Evolutionary conservation across 2,113 vertebrate genomes (phyloP).

Genomic region (Callopanchax toddi): DNA sequence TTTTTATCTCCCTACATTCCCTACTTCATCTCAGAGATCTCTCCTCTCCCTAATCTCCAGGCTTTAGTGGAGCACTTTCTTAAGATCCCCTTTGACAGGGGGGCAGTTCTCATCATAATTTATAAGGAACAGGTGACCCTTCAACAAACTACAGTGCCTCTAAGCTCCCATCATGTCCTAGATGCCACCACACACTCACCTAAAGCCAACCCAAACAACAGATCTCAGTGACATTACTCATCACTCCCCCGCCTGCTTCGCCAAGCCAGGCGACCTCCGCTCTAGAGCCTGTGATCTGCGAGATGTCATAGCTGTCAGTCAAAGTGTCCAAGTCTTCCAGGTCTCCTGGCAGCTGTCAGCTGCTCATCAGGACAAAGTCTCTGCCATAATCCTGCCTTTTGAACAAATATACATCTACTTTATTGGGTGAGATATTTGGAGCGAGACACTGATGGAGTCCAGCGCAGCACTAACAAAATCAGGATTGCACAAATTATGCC

Average conservation of each 20-base stretch:
- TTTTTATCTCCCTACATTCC: conserved; percentile 31
- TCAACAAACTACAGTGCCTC: conserved; percentile 4
- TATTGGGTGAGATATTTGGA: conserved; percentile 28
- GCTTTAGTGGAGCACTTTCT: conserved; percentile 58
- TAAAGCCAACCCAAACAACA: conserved; percentile 26
- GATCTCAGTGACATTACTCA: conserved; percentile 34
- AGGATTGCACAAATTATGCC: neutral
- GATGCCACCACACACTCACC: conserved; percentile 24
- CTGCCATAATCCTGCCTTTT: conserved; percentile 52
- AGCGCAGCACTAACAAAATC: neutral
- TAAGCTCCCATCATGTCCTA: conserved; percentile 20
- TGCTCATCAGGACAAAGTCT: conserved; percentile 23
- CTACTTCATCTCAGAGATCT: conserved; percentile 21
- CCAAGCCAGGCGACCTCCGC: conserved; percentile 26
- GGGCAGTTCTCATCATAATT: conserved; percentile 60
- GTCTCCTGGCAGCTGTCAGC: conserved; percentile 69
- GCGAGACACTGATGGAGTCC: conserved; percentile 1
- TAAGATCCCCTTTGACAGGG: conserved; percentile 52
- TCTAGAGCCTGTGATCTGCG: conserved; percentile 43
- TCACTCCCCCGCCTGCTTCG: conserved; percentile 21
- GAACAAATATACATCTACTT: conserved; percentile 48
- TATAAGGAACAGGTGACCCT: conserved; percentile 53
- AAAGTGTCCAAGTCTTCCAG: conserved; percentile 26
- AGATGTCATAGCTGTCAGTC: conserved; percentile 52
- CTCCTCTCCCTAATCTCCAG: conserved; percentile 46